phyloP scores from a whole-genome alignment of 1,140 invertebrate genomes.

The Rhyacophila brunnea region DNA sequence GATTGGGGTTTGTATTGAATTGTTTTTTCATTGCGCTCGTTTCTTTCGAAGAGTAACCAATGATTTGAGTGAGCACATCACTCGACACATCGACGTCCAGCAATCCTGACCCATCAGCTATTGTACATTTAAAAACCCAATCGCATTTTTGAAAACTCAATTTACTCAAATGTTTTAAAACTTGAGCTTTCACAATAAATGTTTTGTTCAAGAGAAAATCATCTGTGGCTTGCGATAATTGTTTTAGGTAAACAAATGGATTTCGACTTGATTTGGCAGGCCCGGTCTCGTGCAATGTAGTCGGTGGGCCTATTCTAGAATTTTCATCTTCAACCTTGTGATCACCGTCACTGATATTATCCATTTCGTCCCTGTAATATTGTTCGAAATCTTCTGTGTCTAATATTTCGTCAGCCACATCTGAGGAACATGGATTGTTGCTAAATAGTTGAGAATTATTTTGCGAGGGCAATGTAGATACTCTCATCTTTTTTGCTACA shows the following conservation, averaged over 20 bases:
- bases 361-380: not conserved
- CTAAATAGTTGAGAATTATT: no score
- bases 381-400: not conserved
- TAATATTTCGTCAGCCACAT: no score
- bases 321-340: not conserved
- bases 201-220: constrained; percentile 38
- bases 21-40: constrained; percentile 44
- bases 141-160: constrained; percentile 41
- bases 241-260: constrained; percentile 49
- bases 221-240: constrained; percentile 42
- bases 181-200: constrained; percentile 45
- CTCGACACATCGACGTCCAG: constrained; percentile 46
- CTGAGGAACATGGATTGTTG: no score
- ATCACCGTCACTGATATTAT: constrained; percentile 10
- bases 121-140: constrained; percentile 46
- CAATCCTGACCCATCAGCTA: constrained; percentile 45
- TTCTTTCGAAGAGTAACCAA: constrained; percentile 43
- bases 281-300: not conserved
- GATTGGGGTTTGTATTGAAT: constrained; percentile 39
- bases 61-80: constrained; percentile 42
- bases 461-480: not conserved
- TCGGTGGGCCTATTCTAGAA: not conserved
- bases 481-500: constrained; percentile 19
- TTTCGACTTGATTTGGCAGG: constrained; percentile 37
- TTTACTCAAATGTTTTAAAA: constrained; percentile 45